Base-by-base conservation (phyloP, 2,888 invertebrate genomes). In the Sinotaia quadrata region DNA sequence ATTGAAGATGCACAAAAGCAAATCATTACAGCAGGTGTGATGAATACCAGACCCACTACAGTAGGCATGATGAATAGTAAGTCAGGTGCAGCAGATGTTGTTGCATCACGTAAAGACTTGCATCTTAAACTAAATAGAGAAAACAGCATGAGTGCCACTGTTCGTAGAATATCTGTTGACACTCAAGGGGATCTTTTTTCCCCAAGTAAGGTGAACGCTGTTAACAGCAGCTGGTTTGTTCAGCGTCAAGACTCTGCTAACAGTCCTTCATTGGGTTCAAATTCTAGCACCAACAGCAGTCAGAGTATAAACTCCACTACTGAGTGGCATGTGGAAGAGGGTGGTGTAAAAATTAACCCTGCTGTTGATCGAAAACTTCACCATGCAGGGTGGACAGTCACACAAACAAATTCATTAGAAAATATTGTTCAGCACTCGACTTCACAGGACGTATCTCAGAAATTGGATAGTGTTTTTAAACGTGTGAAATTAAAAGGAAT, bases 221-320 rank as follows among this genome's bases (percentile, higher is more conserved):
- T 87, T 31, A 78, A 79, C 27, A 69, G 80, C 15, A 78, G 73
- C 56, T 88, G 88, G 88, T 76, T 79, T 36, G 82, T 88, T 4
- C 78, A 80, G 44, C 74, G 82, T 44, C 78, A 80, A 37, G 82
- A 84, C 29, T 73, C 78, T 21, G 81, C 76, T 33, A 80, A 80
- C 5, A 85, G 86, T 49, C 86, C 87, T 8, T 85, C 85, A 4
- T 62, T 85, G 21, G 84, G 82, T 10, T 86, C 86, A 7, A 81
- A 77, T 49, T 81, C 84, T 33, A 87, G 86, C 61, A 54, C 72
- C 52, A 67, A 69, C 71, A 87, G 86, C 66, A 58, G 73, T 49
- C 63, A 69, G 67, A 82, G 81, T 75, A 80, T 84, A 8, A 87
- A 85, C 71, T 88, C 87, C 10, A 87, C 88, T 2, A 82, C 85